Conservation (phyloP, 1,140 invertebrate species). For the Heliconius eleuchia region DNA sequence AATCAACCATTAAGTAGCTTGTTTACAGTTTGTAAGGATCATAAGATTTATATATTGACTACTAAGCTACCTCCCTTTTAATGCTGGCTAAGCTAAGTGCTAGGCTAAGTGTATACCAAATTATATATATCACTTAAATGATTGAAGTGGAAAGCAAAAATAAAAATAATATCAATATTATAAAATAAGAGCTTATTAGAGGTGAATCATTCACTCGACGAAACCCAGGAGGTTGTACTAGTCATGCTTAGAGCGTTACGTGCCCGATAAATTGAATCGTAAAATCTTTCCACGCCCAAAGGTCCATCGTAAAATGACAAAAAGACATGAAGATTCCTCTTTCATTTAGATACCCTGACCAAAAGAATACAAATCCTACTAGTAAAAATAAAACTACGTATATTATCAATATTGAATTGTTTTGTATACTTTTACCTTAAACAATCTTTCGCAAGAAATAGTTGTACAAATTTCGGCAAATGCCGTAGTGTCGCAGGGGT, state of each 20-base stretch:
- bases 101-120: not conserved
- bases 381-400: not conserved
- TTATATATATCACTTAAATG: not conserved
- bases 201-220: not conserved
- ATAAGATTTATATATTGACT: not conserved
- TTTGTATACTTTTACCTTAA: not conserved
- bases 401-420: not conserved
- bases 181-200: not conserved
- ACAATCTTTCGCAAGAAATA: not conserved
- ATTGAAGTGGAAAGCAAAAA: not conserved
- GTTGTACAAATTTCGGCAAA: not conserved
- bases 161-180: not conserved
- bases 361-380: not conserved
- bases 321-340: constrained; percentile 19
- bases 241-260: not conserved
- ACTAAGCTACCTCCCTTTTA: not conserved
- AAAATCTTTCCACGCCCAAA: constrained; percentile 22
- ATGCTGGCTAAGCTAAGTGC: not conserved
- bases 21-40: too few species aligned
- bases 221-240: not conserved
- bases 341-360: constrained; percentile 23
- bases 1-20: not conserved
- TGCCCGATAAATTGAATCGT: constrained; percentile 18
- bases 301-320: constrained; percentile 18
- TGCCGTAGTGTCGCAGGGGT: too few species aligned